These are phyloP conservation scores for Paramormyrops hopkinsi DNA, from an alignment of 2,797 vertebrate species.

Conservation along the genomic window DNA sequence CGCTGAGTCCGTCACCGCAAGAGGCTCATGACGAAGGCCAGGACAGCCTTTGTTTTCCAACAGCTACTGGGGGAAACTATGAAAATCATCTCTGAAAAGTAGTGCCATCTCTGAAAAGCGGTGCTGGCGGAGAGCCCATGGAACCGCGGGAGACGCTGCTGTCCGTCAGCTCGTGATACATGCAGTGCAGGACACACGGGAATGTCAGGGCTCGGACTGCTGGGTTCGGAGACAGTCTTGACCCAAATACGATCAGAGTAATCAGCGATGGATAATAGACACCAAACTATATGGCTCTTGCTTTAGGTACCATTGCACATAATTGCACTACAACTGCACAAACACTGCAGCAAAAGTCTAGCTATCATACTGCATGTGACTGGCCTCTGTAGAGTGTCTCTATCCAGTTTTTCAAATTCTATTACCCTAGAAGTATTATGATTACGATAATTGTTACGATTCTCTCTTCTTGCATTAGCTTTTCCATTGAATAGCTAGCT, in stretches of 20 bases:
- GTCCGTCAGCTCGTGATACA: neutral
- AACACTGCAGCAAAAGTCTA: neutral
- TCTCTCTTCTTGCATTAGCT: neutral
- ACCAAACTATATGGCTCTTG: neutral
- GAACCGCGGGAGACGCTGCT: neutral
- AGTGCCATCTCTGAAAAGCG: neutral
- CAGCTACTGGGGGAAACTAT: slow-evolving; percentile 14
- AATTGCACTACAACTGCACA: neutral
- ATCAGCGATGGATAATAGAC: neutral
- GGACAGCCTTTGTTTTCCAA: neutral
- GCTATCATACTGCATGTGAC: neutral
- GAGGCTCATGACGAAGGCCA: slow-evolving; percentile 2
- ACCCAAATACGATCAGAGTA: neutral
- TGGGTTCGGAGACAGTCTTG: neutral
- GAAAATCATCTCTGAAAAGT: neutral
- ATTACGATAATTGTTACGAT: neutral
- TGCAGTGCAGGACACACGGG: neutral
- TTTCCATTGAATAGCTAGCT: neutral
- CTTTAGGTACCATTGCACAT: neutral
- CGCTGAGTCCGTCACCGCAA: neutral
- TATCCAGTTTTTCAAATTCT: neutral
- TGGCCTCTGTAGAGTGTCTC: neutral
- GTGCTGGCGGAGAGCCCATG: neutral
- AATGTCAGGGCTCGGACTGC: neutral
- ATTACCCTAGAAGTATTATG: neutral